A percentile compares a stretch with the other conserved stretches of the same genome.
These are phyloP conservation scores for Brachyalestes nurse DNA, from an alignment of 2,797 vertebrate genomes.

Conservation along the genomic window DNA sequence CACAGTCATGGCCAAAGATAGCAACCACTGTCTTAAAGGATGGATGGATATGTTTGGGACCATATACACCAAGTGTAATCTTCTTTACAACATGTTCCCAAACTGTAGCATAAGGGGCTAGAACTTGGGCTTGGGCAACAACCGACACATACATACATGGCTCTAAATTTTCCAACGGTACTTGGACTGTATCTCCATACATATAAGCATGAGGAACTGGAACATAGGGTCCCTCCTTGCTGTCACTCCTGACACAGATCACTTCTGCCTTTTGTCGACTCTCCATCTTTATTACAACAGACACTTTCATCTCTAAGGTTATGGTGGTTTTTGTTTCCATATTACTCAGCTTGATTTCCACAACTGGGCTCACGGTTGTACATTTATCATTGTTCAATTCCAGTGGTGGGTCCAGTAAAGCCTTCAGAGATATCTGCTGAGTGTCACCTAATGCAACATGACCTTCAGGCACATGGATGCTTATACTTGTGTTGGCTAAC, in stretches of 20 bases:
- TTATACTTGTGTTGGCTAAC: conserved; percentile 93
- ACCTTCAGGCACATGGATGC: conserved; percentile 88
- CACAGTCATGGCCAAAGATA: conserved; percentile 92
- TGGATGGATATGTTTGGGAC: conserved; percentile 95
- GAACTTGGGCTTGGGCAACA: conserved; percentile 82
- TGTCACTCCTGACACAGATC: conserved; percentile 87
- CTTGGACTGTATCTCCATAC: conserved; percentile 89
- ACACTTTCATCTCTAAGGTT: conserved; percentile 91
- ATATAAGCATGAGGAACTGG: conserved; percentile 80
- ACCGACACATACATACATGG: conserved; percentile 93
- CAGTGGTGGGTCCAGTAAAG: conserved; percentile 89
- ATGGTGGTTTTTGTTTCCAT: conserved; percentile 89
- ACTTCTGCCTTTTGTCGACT: conserved; percentile 82
- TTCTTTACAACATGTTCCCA: conserved; percentile 95
- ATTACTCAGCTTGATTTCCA: conserved; percentile 94
- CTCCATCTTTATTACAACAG: conserved; percentile 87
- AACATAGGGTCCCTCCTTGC: conserved; percentile 90
- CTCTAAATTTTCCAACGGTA: conserved; percentile 90
- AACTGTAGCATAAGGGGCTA: conserved; percentile 84
- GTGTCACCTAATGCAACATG: conserved; percentile 87
- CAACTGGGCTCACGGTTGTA: conserved; percentile 89
- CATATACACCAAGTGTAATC: conserved; percentile 91
- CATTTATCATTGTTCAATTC: conserved; percentile 93
- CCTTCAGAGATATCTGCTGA: conserved; percentile 93
- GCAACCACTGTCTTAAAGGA: conserved; percentile 95